Evolutionary conservation across 2,797 vertebrate species (phyloP).

Genomic region (Euthynnus affinis): DNA sequence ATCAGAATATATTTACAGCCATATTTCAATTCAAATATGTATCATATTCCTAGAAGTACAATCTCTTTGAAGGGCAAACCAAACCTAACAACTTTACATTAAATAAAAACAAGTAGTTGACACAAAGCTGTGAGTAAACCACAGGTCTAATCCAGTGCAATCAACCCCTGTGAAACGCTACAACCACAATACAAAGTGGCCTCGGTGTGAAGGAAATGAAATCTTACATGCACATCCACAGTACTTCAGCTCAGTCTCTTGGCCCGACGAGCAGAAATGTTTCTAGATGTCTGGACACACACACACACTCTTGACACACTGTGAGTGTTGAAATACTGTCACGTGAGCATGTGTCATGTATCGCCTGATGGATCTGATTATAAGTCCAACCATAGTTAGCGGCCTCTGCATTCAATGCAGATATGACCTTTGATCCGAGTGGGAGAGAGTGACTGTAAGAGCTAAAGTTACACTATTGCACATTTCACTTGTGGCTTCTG

Average conservation of each 20-base stretch:
- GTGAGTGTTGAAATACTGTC: slow-evolving; percentile 33
- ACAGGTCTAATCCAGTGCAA: slow-evolving; percentile 16
- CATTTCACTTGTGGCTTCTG: slow-evolving; percentile 9
- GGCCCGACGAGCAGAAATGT: background rate
- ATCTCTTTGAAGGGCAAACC: background rate
- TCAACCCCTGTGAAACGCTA: slow-evolving; percentile 6
- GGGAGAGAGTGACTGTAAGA: slow-evolving; percentile 5
- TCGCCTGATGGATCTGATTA: slow-evolving; percentile 8
- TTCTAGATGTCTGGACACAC: slow-evolving; percentile 8
- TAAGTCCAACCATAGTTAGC: slow-evolving; percentile 37
- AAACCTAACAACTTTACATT: background rate
- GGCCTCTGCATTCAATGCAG: slow-evolving; percentile 29
- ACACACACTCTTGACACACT: too few species aligned
- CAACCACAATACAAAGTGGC: slow-evolving; percentile 21
- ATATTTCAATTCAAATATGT: background rate
- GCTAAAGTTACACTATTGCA: slow-evolving; percentile 23
- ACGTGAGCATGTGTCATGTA: slow-evolving; percentile 1
- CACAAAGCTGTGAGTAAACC: background rate
- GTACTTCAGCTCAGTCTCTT: slow-evolving; percentile 15
- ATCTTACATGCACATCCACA: slow-evolving; percentile 24
- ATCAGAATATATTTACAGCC: background rate
- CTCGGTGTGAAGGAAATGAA: slow-evolving; percentile 14
- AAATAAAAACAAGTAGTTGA: background rate
- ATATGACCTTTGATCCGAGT: slow-evolving; percentile 57
- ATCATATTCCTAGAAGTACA: background rate